These are phyloP conservation scores for Tridacna crocea DNA, from an alignment of 2,888 invertebrate genomes.

Conservation along the genomic window DNA sequence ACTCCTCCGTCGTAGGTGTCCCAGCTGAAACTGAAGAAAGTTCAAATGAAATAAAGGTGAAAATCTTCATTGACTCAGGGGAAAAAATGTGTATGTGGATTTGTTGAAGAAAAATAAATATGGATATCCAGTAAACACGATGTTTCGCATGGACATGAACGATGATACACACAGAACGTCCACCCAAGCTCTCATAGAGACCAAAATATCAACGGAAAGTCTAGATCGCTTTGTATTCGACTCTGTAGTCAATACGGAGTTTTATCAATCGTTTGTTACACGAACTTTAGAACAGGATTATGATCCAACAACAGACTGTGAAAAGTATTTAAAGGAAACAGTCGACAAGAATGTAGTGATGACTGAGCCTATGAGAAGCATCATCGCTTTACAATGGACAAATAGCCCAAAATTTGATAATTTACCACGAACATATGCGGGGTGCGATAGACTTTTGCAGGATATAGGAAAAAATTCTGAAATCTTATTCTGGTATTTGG, in stretches of 20 bases:
- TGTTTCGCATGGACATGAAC: too few relatives aligned
- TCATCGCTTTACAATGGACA: constrained; percentile 25
- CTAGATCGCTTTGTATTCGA: too few relatives aligned
- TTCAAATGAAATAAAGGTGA: too few relatives aligned
- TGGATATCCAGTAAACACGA: background rate
- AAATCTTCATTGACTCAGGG: background rate
- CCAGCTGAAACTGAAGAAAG: background rate
- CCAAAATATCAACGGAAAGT: too few relatives aligned
- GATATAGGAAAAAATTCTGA: background rate
- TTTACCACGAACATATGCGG: background rate
- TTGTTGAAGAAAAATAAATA: background rate
- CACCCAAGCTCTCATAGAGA: too few relatives aligned
- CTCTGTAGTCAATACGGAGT: too few relatives aligned
- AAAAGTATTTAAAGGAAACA: background rate
- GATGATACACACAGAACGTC: too few relatives aligned
- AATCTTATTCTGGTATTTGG: background rate
- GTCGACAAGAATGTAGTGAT: constrained; percentile 15
- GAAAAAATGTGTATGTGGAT: background rate
- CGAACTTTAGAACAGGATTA: too few relatives aligned
- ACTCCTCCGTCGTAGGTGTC: background rate
- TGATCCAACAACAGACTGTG: constrained; percentile 18
- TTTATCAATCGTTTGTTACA: too few relatives aligned
- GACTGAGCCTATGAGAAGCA: constrained; percentile 29
- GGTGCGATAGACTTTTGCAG: background rate
- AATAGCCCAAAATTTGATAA: constrained; percentile 1